A percentile compares a stretch with the other conserved stretches of the same genome.
Conservation (phyloP, 2,888 invertebrate genomes). For the Acronicta psi region DNA sequence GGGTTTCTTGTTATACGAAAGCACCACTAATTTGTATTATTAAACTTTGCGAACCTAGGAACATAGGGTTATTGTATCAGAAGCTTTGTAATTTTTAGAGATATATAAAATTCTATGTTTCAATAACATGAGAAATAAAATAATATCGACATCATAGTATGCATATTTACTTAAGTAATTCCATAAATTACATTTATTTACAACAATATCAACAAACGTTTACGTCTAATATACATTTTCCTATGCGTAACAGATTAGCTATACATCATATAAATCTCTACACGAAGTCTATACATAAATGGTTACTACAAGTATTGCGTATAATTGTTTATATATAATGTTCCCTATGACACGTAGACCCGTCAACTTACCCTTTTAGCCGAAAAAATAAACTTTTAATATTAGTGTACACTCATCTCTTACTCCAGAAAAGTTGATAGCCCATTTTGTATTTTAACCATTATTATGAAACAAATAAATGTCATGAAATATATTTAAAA, state of each 20-base stretch:
- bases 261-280: constrained; percentile 66
- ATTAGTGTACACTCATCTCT: constrained; percentile 24
- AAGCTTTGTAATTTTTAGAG: neutral
- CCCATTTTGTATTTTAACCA: constrained; percentile 1
- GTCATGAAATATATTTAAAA: too few species aligned
- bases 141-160: constrained; percentile 56
- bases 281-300: constrained; percentile 58
- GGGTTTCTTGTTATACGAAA: neutral
- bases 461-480: constrained; percentile 5
- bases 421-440: constrained; percentile 12
- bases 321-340: constrained; percentile 60
- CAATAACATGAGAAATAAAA: constrained; percentile 31
- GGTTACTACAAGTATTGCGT: constrained; percentile 54
- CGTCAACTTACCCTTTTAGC: constrained; percentile 66
- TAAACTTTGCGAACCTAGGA: neutral
- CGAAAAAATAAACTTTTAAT: constrained; percentile 52
- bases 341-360: constrained; percentile 69
- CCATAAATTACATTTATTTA: constrained; percentile 79
- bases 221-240: constrained; percentile 65
- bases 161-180: constrained; percentile 68
- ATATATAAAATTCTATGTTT: neutral
- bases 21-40: neutral
- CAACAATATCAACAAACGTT: constrained; percentile 81
- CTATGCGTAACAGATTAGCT: constrained; percentile 69
- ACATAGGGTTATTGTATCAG: too few species aligned